phyloP scores from a whole-genome alignment of 2,797 vertebrate genomes.

The Argentina silus region DNA sequence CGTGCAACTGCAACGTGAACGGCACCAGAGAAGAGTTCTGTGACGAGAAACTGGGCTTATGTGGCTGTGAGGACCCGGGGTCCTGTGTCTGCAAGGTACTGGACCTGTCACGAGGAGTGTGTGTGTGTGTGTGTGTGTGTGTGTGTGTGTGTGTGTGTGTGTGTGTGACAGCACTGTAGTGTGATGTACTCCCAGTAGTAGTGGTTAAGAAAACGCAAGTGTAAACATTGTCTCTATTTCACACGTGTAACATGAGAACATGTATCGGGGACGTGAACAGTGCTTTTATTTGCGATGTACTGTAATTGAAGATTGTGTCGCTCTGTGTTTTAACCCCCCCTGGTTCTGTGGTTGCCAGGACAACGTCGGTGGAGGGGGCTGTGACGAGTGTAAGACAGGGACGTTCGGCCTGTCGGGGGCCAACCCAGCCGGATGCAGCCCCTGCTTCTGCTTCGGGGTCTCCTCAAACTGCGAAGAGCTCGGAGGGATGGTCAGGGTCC shows the following conservation, averaged over 20 bases:
- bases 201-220: too few species aligned
- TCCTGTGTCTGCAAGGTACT: slow-evolving; percentile 89
- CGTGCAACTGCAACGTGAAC: slow-evolving; percentile 84
- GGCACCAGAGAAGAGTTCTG: slow-evolving; percentile 83
- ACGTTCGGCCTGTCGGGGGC: slow-evolving; percentile 78
- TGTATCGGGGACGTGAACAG: too few species aligned
- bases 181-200: too few species aligned
- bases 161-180: slow-evolving; percentile 21
- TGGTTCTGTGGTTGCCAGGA: slow-evolving; percentile 66
- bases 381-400: slow-evolving; percentile 84
- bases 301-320: neutral
- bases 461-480: slow-evolving; percentile 82
- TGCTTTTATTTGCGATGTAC: neutral
- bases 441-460: slow-evolving; percentile 90
- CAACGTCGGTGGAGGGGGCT: slow-evolving; percentile 85
- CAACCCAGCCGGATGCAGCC: slow-evolving; percentile 81
- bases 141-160: neutral
- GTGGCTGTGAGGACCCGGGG: slow-evolving; percentile 82
- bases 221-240: too few species aligned
- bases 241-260: neutral
- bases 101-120: neutral
- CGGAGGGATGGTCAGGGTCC: slow-evolving; percentile 79
- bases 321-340: neutral
- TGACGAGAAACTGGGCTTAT: slow-evolving; percentile 74
- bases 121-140: slow-evolving; percentile 22